Evolutionary conservation across 2,888 invertebrate species (phyloP), one percentile per base, ranked within the genome.

Genomic region (Rhingia campestris): DNA sequence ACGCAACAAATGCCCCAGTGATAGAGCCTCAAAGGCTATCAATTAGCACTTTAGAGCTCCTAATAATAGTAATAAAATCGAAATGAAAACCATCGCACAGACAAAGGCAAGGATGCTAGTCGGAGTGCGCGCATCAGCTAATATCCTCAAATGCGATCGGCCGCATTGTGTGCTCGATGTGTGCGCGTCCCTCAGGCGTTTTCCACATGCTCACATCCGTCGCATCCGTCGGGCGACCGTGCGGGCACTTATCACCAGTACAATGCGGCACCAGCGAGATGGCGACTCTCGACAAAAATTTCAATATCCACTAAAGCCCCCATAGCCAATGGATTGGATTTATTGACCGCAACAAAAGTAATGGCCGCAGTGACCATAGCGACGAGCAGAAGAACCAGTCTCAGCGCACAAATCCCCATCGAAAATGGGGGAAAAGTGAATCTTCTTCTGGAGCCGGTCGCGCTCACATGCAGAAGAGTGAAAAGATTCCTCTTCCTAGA

Each of bases 281-380:
- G 33, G 45, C 9, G 37, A 70, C 37, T 67, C 51, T 32, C 54
- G 79, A 73, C 54, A 73, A 73, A 67, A 84, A 79, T 73, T 84
- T 84, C 84, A 84, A 84, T 79, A 84, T 84, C 84, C 80, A 70
- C 80, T 80, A 75, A 80, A 84, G 84, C 63, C 77, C 80, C 82
- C 79, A 80, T 80, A 84, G 84, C 84, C 84, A 84, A 84, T 84
- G 84, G 80, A 84, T 84, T 84, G 84, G 84, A 80, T 84, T 84
- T 84, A 84, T 84, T 84, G 84, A 75, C 80, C 80, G 84, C 84
- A 84, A 80, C 84, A 84, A 84, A 84, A 80, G 79, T 80, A 84
- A 84, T 84, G 74, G 74, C 61, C 64, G 22, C 22, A 72, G 59
- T 72, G 72, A 67, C 81, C 73, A 73, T 67, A 73, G 66, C 51